Conservation (phyloP, 2,888 invertebrate species). For the Andrena trimmerana region DNA sequence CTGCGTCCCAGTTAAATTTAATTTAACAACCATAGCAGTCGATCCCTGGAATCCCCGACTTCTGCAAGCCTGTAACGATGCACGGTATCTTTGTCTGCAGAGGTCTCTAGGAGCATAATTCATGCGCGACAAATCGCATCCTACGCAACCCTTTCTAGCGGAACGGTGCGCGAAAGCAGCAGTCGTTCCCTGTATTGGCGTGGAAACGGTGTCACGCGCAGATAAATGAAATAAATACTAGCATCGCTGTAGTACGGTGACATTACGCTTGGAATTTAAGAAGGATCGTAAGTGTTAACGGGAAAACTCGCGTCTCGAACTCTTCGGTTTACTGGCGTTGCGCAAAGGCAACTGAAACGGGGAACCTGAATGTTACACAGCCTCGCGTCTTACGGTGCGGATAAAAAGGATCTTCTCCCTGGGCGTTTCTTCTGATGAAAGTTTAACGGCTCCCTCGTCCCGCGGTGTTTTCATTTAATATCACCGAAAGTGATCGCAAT, state of each 20-base stretch:
- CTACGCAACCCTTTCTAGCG: background rate
- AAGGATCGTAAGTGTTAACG: background rate
- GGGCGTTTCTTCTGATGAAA: too few relatives aligned
- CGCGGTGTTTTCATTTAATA: conserved; percentile 4
- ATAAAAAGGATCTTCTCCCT: too few relatives aligned
- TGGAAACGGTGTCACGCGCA: background rate
- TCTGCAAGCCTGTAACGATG: background rate
- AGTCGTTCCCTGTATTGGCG: background rate
- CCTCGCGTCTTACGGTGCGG: too few relatives aligned
- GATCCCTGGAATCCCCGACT: background rate
- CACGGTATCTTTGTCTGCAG: background rate
- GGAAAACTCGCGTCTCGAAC: background rate
- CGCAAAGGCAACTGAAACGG: too few relatives aligned
- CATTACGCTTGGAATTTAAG: background rate
- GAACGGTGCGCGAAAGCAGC: background rate
- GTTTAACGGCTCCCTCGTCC: background rate
- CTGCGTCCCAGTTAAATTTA: background rate
- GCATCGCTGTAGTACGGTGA: background rate
- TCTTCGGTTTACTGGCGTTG: too few relatives aligned
- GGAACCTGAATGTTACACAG: too few relatives aligned
- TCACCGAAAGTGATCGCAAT: background rate
- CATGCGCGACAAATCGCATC: background rate
- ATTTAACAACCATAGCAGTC: background rate
- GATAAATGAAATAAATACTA: background rate
- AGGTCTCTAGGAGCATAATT: background rate